Evolutionary conservation across 2,888 invertebrate species (phyloP).

Genomic region (Ennomos quercinarius): DNA sequence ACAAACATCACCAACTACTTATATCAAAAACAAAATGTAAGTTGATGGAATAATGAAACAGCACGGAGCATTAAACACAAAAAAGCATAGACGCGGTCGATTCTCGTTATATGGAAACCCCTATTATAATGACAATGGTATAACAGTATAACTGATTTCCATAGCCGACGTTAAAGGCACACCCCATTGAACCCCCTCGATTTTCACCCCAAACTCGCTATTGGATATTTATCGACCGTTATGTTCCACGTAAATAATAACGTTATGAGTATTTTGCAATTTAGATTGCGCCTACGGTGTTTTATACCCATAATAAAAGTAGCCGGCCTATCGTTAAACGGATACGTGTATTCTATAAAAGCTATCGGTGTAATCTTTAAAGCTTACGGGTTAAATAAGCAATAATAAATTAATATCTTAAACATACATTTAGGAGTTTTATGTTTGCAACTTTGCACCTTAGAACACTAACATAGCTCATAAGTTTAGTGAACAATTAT

Average conservation of each 20-base stretch:
- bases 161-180: conserved; percentile 47
- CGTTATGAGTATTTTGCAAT: conserved; percentile 30
- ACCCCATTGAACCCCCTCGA: conserved; percentile 52
- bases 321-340: conserved; percentile 9
- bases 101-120: conserved; percentile 30
- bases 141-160: conserved; percentile 50
- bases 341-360: conserved; percentile 2
- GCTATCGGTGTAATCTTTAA: conserved; percentile 8
- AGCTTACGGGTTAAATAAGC: background rate
- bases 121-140: conserved; percentile 22
- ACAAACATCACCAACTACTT: too few relatives aligned
- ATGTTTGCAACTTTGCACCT: too few relatives aligned
- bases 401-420: too few relatives aligned
- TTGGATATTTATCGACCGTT: conserved; percentile 57
- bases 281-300: conserved; percentile 26
- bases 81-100: conserved; percentile 13
- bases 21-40: too few relatives aligned
- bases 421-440: too few relatives aligned
- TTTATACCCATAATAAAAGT: conserved; percentile 21
- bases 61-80: conserved; percentile 2
- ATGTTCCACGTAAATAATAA: conserved; percentile 40
- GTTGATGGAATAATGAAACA: background rate
- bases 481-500: too few relatives aligned
- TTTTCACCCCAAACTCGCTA: conserved; percentile 44
- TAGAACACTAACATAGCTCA: too few relatives aligned